These are phyloP conservation scores for Phymanthus crucifer DNA, from an alignment of 92 coral and sea anemone genomes.

Conservation along the genomic window DNA sequence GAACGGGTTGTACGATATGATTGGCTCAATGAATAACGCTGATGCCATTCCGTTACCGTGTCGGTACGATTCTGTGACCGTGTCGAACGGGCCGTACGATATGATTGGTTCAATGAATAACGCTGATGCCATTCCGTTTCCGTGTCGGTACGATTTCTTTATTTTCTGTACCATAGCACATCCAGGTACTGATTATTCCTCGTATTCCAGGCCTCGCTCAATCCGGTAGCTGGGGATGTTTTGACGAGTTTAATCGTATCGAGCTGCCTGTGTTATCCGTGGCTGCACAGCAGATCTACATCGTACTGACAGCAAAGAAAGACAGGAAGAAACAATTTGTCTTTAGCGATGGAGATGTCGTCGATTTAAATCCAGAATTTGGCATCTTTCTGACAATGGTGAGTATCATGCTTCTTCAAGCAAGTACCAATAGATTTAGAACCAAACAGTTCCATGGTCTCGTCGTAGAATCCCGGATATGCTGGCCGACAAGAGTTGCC, in stretches of 20 bases:
- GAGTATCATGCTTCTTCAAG: conserved; percentile 6
- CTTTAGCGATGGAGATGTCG: conserved; percentile 87
- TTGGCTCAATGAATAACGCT: too few relatives aligned
- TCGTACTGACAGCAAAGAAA: conserved; percentile 85
- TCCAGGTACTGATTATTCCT: background rate
- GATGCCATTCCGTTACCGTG: too few relatives aligned
- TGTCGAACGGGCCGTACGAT: too few relatives aligned
- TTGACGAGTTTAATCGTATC: conserved; percentile 89
- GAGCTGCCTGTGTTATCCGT: conserved; percentile 91
- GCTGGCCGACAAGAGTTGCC: conserved; percentile 94
- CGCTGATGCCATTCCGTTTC: too few relatives aligned
- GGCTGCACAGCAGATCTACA: conserved; percentile 91
- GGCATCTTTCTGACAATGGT: conserved; percentile 90
- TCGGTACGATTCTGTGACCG: too few relatives aligned
- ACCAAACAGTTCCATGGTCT: background rate
- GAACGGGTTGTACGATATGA: too few relatives aligned
- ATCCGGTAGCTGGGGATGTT: conserved; percentile 94
- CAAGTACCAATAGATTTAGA: background rate
- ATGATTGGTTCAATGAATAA: too few relatives aligned
- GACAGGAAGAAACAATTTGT: conserved; percentile 85
- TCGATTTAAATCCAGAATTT: conserved; percentile 85
- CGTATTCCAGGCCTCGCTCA: conserved; percentile 70
- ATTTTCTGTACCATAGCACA: too few relatives aligned
- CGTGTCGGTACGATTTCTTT: too few relatives aligned
- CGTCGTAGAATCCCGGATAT: conserved; percentile 80